These are phyloP conservation scores for Falcunculus frontatus DNA, from an alignment of 2,113 vertebrate genomes.

Conservation along the genomic window DNA sequence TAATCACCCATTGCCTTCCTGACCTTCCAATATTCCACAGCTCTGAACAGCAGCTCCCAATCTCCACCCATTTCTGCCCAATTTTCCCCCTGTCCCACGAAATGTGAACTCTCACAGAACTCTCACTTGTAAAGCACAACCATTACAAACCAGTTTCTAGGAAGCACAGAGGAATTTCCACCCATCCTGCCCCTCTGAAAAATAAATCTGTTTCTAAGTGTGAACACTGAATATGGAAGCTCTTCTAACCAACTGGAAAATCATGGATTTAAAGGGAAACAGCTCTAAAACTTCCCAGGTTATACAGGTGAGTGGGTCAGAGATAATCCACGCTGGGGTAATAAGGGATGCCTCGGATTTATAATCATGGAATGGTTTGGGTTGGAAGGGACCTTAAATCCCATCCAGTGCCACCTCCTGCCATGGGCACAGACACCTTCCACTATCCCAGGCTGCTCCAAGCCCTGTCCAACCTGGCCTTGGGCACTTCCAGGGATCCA, in stretches of 20 bases:
- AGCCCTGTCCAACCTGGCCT: background rate
- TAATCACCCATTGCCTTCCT: background rate
- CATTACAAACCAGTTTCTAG: background rate
- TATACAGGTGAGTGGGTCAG: background rate
- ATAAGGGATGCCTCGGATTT: background rate
- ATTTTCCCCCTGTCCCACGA: background rate
- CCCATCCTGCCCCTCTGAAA: background rate
- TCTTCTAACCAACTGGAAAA: background rate
- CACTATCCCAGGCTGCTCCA: background rate
- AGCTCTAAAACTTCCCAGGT: background rate
- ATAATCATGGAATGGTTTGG: background rate
- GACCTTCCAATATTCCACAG: background rate
- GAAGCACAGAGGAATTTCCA: background rate
- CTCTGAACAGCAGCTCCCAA: background rate
- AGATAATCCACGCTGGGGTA: background rate
- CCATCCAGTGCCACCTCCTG: background rate
- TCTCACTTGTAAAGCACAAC: background rate
- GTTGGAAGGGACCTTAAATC: background rate
- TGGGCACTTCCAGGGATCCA: background rate
- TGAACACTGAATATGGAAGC: background rate
- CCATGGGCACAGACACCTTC: background rate
- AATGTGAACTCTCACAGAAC: background rate
- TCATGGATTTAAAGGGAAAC: accelerated
- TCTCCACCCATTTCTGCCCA: background rate
- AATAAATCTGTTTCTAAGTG: background rate